These are phyloP conservation scores for Ormyrus thymus DNA, from an alignment of 2,888 invertebrate species.

Conservation along the genomic window DNA sequence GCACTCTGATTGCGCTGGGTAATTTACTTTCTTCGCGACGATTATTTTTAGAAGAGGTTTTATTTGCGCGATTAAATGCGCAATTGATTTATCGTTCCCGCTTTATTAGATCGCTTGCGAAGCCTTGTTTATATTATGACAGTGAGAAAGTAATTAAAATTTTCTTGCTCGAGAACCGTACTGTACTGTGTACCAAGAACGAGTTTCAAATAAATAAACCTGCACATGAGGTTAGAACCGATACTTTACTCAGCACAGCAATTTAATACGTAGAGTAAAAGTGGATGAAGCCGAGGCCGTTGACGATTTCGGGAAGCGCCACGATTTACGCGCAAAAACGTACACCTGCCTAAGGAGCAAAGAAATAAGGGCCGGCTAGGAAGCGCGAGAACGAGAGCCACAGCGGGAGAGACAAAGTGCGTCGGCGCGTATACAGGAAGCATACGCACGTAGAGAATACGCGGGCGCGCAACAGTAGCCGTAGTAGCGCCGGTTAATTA, in stretches of 20 bases:
- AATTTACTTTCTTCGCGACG: background rate
- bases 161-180: too few species aligned
- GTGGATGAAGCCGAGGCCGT: too few species aligned
- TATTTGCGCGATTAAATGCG: too few species aligned
- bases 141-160: background rate
- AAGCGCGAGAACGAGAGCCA: slow-evolving; percentile 34
- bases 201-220: too few species aligned
- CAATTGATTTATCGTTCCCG: too few species aligned
- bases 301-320: background rate
- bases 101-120: too few species aligned
- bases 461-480: slow-evolving; percentile 72
- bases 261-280: too few species aligned
- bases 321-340: slow-evolving; percentile 20
- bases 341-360: slow-evolving; percentile 50
- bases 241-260: too few species aligned
- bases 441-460: slow-evolving; percentile 33
- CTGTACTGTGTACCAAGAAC: too few species aligned
- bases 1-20: background rate
- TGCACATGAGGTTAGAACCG: too few species aligned
- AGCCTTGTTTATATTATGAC: background rate
- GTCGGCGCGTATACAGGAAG: slow-evolving; percentile 35
- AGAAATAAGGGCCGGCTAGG: background rate
- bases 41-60: too few species aligned
- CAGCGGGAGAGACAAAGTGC: slow-evolving; percentile 39
- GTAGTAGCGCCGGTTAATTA: slow-evolving; percentile 75